Evolutionary conservation across 2,797 vertebrate species (phyloP).

Genomic region (Pteropus rufus): DNA sequence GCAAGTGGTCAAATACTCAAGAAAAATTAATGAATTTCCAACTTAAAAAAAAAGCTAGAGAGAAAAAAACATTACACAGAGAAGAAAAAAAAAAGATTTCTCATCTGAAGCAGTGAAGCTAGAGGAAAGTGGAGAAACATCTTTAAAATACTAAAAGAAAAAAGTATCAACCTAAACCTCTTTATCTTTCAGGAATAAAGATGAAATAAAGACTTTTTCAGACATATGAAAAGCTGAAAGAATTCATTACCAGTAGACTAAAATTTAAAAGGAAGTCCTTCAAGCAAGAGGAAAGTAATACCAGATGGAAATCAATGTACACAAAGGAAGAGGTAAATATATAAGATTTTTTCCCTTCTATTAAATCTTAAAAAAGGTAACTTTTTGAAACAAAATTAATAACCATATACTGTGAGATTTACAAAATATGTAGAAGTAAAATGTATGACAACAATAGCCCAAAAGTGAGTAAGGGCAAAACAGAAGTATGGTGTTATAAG

Average conservation of each 20-base stretch:
- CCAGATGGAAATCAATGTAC: background rate
- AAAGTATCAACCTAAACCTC: background rate
- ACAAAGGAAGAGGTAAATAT: background rate
- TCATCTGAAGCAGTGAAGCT: background rate
- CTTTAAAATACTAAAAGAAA: background rate
- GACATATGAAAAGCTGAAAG: background rate
- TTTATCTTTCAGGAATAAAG: background rate
- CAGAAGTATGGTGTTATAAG: background rate
- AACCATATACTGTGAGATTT: background rate
- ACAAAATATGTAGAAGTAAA: background rate
- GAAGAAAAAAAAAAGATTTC: background rate
- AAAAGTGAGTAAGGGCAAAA: background rate
- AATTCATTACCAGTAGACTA: background rate
- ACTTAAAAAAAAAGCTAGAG: background rate
- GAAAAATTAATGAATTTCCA: slow-evolving; percentile 5
- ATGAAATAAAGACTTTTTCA: background rate
- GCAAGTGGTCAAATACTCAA: background rate
- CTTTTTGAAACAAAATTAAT: background rate
- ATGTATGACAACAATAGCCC: background rate
- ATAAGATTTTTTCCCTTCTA: background rate
- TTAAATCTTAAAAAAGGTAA: background rate
- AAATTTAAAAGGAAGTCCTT: background rate
- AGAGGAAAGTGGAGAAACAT: background rate
- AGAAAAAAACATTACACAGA: background rate
- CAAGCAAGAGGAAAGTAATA: background rate